Conservation (phyloP, 2,797 vertebrate species). For the Aeoliscus strigatus region DNA sequence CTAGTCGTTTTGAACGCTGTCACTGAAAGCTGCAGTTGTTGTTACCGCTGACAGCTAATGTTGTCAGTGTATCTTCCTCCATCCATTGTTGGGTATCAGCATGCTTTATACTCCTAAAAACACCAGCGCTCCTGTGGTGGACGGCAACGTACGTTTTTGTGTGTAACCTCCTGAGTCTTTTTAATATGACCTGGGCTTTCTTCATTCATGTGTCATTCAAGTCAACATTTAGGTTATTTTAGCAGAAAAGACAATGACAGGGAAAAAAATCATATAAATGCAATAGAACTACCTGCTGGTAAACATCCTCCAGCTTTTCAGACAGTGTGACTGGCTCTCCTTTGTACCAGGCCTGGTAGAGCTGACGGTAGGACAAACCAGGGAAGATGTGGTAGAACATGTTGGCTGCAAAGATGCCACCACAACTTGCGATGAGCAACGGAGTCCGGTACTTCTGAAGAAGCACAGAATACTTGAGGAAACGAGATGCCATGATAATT, state of each 20-base stretch:
- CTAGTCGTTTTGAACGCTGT: too few species aligned
- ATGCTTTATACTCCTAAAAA: too few species aligned
- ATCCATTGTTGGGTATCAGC: too few species aligned
- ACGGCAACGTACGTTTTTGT: too few species aligned
- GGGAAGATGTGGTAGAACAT: conserved; percentile 84
- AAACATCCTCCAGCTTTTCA: conserved; percentile 72
- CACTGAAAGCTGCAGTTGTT: too few species aligned
- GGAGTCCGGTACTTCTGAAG: conserved; percentile 81
- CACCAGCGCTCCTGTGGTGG: too few species aligned
- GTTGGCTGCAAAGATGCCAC: conserved; percentile 80
- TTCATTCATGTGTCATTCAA: too few species aligned
- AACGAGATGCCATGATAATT: conserved; percentile 57
- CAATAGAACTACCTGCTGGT: conserved; percentile 67
- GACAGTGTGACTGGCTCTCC: conserved; percentile 77
- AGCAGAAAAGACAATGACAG: neutral
- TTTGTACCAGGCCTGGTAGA: conserved; percentile 87
- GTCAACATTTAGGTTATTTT: too few species aligned
- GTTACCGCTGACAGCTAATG: too few species aligned
- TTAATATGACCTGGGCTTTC: too few species aligned
- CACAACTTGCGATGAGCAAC: conserved; percentile 77
- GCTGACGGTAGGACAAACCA: conserved; percentile 71
- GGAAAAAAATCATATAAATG: neutral
- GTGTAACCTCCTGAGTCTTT: too few species aligned
- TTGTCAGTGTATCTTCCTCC: too few species aligned
- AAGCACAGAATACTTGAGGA: conserved; percentile 67